phyloP scores from a whole-genome alignment of 2,797 vertebrate species.

The Bufotes viridis region DNA sequence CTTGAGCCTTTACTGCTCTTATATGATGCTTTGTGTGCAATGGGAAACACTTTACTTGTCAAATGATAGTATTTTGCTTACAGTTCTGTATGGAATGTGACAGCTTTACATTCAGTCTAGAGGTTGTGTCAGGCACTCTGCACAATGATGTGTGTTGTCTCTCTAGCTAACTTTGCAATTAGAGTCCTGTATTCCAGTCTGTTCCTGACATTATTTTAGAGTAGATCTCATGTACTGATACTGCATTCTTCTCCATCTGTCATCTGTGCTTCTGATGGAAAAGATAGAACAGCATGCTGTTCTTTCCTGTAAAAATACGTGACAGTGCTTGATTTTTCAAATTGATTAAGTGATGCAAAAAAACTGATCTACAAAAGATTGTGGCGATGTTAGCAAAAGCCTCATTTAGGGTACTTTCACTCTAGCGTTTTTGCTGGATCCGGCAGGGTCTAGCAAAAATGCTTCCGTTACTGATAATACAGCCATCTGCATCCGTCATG shows the following conservation, averaged over 20 bases:
- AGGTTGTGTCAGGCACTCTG: neutral
- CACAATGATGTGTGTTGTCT: neutral
- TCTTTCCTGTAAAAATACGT: neutral
- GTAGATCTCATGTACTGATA: neutral
- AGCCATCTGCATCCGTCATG: no score
- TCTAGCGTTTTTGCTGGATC: no score
- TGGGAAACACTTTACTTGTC: neutral
- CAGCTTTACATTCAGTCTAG: neutral
- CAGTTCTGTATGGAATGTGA: neutral
- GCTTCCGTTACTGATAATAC: no score
- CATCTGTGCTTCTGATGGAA: neutral
- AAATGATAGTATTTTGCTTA: neutral
- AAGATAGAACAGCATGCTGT: neutral
- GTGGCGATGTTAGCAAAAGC: neutral
- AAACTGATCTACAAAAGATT: neutral
- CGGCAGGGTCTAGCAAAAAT: no score
- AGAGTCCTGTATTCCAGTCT: neutral
- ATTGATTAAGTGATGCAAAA: neutral
- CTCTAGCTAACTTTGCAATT: neutral
- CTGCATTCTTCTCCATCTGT: neutral
- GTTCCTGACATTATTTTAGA: conserved; percentile 8
- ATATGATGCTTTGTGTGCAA: neutral
- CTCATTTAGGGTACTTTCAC: no score
- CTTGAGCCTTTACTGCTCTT: neutral
- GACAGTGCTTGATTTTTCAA: neutral